phyloP scores from a whole-genome alignment of 2,797 vertebrate genomes.

The Odontamblyopus rebecca region DNA sequence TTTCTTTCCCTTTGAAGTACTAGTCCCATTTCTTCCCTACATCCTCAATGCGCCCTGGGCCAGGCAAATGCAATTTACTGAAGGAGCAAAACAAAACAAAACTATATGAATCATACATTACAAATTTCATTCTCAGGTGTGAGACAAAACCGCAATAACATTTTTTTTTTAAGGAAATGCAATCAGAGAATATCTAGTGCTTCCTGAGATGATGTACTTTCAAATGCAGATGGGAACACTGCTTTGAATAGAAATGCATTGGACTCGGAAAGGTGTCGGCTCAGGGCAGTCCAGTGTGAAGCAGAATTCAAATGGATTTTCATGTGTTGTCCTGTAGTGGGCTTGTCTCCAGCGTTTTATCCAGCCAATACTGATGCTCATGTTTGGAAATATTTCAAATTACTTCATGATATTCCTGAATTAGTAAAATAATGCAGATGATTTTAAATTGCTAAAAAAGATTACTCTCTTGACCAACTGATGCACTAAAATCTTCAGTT shows the following conservation, averaged over 20 bases:
- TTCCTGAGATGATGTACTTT: conserved; percentile 11
- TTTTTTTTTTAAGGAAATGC: conserved; percentile 15
- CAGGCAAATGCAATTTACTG: conserved; percentile 33
- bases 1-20: conserved; percentile 48
- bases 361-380: background rate
- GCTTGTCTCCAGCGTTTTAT: background rate
- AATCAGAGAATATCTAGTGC: conserved; percentile 5
- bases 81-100: conserved; percentile 36
- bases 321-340: background rate
- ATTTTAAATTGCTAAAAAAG: no score
- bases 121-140: conserved; percentile 25
- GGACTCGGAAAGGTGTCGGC: conserved; percentile 27
- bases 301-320: background rate
- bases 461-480: no score
- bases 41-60: conserved; percentile 44
- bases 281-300: conserved; percentile 11
- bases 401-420: no score
- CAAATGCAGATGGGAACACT: conserved; percentile 50
- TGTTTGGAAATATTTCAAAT: background rate
- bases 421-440: background rate
- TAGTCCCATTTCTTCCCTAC: conserved; percentile 23
- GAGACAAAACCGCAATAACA: conserved; percentile 27
- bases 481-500: no score
- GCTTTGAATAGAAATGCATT: conserved; percentile 47
- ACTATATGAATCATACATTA: conserved; percentile 13